These are phyloP conservation scores for Macrosiphum euphorbiae DNA, from an alignment of 2,888 invertebrate species.

Conservation along the genomic window DNA sequence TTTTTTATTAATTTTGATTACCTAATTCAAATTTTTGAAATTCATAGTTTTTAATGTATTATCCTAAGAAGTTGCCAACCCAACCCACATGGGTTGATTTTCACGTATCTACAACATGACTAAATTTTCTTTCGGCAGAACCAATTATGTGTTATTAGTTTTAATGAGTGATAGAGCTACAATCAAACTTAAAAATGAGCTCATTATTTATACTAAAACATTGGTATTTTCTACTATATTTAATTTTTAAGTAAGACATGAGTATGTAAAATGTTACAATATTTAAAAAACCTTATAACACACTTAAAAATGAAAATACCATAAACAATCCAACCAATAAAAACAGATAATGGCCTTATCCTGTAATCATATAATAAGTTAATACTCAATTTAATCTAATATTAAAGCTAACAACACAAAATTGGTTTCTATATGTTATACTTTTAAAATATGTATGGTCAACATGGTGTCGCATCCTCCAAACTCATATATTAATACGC, in stretches of 20 bases:
- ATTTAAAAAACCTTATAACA: not conserved
- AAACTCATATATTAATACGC: too few relatives aligned
- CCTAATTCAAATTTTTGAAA: not conserved
- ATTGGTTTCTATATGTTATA: not conserved
- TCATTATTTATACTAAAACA: not conserved
- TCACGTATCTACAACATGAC: not conserved
- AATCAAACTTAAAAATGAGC: not conserved
- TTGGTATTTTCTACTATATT: not conserved
- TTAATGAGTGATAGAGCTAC: not conserved
- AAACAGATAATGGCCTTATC: not conserved
- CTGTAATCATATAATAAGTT: not conserved
- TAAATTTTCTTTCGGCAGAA: not conserved
- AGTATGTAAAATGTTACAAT: not conserved
- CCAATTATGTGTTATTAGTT: not conserved
- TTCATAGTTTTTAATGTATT: not conserved
- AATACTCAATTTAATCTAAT: not conserved
- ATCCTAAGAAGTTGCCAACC: not conserved
- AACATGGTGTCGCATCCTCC: not conserved
- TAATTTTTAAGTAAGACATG: not conserved
- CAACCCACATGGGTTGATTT: not conserved
- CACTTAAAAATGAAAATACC: not conserved
- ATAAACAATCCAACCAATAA: not conserved
- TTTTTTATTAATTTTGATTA: not conserved
- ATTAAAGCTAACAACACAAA: not conserved
- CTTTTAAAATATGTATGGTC: not conserved